Evolutionary conservation across 2,113 vertebrate genomes (phyloP), one percentile per base, ranked within the genome.

Genomic region (Mionectes macconnelli): DNA sequence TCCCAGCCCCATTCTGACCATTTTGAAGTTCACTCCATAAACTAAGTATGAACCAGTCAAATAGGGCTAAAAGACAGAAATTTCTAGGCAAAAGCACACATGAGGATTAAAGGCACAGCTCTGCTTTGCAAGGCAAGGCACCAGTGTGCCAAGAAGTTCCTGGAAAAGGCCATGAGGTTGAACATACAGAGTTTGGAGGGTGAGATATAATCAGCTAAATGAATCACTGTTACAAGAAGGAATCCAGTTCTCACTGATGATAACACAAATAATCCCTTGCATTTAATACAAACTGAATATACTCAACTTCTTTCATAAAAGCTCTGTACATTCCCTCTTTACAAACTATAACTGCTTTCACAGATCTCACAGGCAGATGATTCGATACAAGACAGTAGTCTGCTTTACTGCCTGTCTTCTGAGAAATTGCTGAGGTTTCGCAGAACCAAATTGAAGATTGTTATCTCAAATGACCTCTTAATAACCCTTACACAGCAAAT

Each of bases 401-500:
- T 86, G 42, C 35, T 84, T 83, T 70, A 64, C 60, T 60, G 24
- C 30, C 45, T 70, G 30, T 56, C 80, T 88, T 80, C 78, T 56
- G 17, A 83, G 79, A 33, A 91, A 2, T 59, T 75, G 50, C 50
- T 83, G 78, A 91, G 56, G 44, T 80, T 91, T 94, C 69, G 33
- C 35, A 86, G 73, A 75, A 57, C 28, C 56, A 86, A 84, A 90
- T 31, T 92, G 72, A 70, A 88, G 72, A 96, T 27, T 22, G 8
- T 70, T 93, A 88, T 96, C 93, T 86, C 59, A 92, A 86, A 90
- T 15, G 35, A 84, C 72, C 39, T 72, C 89, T 81, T 94, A 89
- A 90, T 86, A 88, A 88, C 68, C 30, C 44, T 74, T 67, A 86
- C 22, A 68, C 21, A 68, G 64, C 24, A 88, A 82, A 81, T 25